Conservation (phyloP, 2,113 vertebrate species). For the Apodemus speciosus region DNA sequence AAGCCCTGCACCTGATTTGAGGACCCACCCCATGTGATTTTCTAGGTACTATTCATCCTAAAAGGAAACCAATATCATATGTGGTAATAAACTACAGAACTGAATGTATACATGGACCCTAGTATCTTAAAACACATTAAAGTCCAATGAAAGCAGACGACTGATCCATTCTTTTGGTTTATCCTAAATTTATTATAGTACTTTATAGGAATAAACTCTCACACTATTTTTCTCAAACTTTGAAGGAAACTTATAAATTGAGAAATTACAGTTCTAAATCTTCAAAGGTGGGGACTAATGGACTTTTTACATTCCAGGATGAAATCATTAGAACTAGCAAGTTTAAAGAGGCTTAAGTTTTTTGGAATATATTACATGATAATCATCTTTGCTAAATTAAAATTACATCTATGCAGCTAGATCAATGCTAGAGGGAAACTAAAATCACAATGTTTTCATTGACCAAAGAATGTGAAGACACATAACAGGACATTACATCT, state of each 20-base stretch:
- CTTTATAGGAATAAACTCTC: neutral
- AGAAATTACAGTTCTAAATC: slow-evolving; percentile 24
- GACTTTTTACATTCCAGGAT: slow-evolving; percentile 9
- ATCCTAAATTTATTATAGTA: neutral
- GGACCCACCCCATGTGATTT: neutral
- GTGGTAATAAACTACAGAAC: neutral
- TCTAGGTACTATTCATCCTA: neutral
- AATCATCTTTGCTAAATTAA: slow-evolving; percentile 25
- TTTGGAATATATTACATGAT: neutral
- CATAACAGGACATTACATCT: neutral
- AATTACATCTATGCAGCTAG: neutral
- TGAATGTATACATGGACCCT: neutral
- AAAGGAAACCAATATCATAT: neutral
- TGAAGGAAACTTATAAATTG: neutral
- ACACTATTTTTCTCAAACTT: slow-evolving; percentile 1
- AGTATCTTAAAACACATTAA: slow-evolving; percentile 1
- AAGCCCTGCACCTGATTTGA: neutral
- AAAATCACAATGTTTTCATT: neutral
- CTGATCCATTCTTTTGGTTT: neutral
- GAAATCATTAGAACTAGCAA: neutral
- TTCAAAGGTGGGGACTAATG: neutral
- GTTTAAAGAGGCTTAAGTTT: neutral
- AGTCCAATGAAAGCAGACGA: neutral
- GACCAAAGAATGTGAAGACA: neutral
- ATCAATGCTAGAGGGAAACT: neutral